Conservation (phyloP, 2,797 vertebrate genomes). For the Urophycis tenuis region DNA sequence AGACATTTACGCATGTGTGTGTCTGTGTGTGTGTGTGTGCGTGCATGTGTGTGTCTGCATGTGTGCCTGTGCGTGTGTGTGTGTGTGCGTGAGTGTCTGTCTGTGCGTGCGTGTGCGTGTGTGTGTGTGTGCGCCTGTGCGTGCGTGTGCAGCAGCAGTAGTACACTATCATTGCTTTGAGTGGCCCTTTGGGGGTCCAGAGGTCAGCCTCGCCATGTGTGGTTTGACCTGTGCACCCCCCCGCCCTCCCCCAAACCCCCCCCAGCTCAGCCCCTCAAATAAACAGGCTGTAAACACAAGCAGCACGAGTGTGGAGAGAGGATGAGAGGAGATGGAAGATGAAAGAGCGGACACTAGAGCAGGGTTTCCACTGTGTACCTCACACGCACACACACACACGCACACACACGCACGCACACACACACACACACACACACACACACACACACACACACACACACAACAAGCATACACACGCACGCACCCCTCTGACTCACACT, state of each 20-base stretch:
- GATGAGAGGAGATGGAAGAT: constrained; percentile 1
- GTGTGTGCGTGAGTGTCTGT: not conserved
- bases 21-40: not conserved
- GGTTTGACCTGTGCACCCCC: constrained; percentile 64
- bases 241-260: constrained; percentile 45
- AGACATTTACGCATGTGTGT: constrained; percentile 25
- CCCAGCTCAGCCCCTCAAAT: constrained; percentile 67
- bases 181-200: constrained; percentile 62
- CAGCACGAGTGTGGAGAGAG: constrained; percentile 18
- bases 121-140: constrained; percentile 26
- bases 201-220: constrained; percentile 67
- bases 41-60: constrained; percentile 26
- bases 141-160: constrained; percentile 52
- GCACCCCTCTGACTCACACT: constrained; percentile 44
- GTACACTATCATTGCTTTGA: constrained; percentile 69
- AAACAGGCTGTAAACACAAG: constrained; percentile 72
- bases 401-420: not conserved
- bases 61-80: constrained; percentile 39
- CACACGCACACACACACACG: not conserved
- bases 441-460: not conserved
- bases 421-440: not conserved
- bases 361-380: not conserved
- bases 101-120: constrained; percentile 12
- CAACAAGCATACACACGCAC: not conserved
- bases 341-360: not conserved